phyloP scores from a whole-genome alignment of 2,888 invertebrate genomes.

The Ectropis crepuscularia region DNA sequence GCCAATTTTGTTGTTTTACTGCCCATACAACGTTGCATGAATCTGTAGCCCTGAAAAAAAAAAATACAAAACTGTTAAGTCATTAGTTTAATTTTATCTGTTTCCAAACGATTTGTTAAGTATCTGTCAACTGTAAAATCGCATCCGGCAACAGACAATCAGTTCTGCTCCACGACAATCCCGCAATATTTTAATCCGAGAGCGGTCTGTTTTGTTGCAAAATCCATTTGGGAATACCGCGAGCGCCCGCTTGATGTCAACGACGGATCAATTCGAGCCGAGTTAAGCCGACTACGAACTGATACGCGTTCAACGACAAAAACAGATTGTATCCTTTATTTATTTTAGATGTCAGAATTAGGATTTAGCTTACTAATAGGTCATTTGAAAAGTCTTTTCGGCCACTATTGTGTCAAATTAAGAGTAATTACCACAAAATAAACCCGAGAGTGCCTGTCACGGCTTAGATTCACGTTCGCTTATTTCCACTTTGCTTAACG shows the following conservation, averaged over 20 bases:
- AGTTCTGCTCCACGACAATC: slow-evolving; percentile 31
- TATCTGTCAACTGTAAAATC: slow-evolving; percentile 8
- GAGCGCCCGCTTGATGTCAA: slow-evolving; percentile 57
- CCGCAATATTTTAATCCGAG: slow-evolving; percentile 66
- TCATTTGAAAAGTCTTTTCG: not conserved
- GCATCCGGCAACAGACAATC: slow-evolving; percentile 17
- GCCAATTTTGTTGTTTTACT: not conserved
- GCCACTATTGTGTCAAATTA: slow-evolving; percentile 16
- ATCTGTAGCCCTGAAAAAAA: not conserved
- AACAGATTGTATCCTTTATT: slow-evolving; percentile 33
- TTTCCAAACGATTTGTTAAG: not conserved
- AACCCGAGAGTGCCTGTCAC: slow-evolving; percentile 14
- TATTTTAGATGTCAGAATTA: slow-evolving; percentile 18
- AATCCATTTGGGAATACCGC: slow-evolving; percentile 69
- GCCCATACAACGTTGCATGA: not conserved
- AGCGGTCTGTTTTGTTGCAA: slow-evolving; percentile 67
- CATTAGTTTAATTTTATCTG: not conserved
- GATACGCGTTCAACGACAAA: slow-evolving; percentile 39
- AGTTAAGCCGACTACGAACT: slow-evolving; percentile 43
- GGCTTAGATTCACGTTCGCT: slow-evolving; percentile 20
- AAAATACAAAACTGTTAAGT: not conserved
- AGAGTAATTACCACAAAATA: slow-evolving; percentile 18
- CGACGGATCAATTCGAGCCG: slow-evolving; percentile 66
- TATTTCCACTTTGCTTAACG: slow-evolving; percentile 22
- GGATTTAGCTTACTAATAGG: not conserved